Evolutionary conservation across 2,113 vertebrate species (phyloP), one percentile per base, ranked within the genome.

Genomic region (Sardina pilchardus): DNA sequence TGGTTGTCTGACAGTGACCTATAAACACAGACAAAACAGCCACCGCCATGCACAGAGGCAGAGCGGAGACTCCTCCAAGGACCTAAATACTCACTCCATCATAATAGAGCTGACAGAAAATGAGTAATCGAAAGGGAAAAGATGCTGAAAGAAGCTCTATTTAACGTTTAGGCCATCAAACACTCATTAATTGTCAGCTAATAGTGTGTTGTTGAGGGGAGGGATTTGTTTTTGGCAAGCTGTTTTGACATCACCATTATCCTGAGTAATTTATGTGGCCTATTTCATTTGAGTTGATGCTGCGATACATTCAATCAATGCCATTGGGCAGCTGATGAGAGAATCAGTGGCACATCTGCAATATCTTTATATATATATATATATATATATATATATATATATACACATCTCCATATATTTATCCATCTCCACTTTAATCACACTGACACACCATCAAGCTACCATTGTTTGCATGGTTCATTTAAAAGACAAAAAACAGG

Each of bases 291-390:
- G 71, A 16, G 56, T 81, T 24, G 43, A 84, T 83, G 81, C 85
- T 71, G 56, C 53, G 63, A 88, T 86, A 43, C 81, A 86, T 84
- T 88, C 83, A 59, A 89, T 87, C 86, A 85, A 81, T 85, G 84
- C 84, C 63, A 45, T 59, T 59, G 43, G 53, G 63, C 48, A 85
- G 80, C 63, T 47, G 83, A 89, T 84, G 85, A 45, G 21, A 21
- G 47, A 78, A 56, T 48, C 4, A 44, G 78, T 78, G 63, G 43
- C 81, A 71, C n/a, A 63, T 78, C 71, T 78, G 71, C 71, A 78
- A 78, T 78, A 78, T 34, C 12, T 17, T 10, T 17, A 17, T 78
- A 30, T 78, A 39, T n/a, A n/a, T n/a, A n/a, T n/a, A n/a, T n/a
- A n/a, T n/a, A n/a, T n/a, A n/a, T n/a, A n/a, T n/a, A n/a, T n/a